Evolutionary conservation across 2,888 invertebrate species (phyloP).

Genomic region (Drosophila algonquin): DNA sequence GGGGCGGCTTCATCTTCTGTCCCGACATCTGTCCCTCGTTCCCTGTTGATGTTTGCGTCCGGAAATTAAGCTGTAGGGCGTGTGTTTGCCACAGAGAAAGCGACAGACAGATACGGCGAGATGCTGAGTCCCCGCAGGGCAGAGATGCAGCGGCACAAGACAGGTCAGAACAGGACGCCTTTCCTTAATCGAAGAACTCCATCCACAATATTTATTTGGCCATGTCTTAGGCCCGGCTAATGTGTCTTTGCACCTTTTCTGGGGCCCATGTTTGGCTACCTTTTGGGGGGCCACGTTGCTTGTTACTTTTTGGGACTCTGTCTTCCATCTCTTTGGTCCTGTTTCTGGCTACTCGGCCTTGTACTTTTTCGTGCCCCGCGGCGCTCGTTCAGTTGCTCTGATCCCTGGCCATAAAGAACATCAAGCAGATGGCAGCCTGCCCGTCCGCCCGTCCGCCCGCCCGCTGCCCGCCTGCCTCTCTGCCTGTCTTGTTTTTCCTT

Average conservation of each 20-base stretch:
- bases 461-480: too few species aligned
- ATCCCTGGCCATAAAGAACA: slow-evolving; percentile 28
- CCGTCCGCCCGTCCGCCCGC: not conserved
- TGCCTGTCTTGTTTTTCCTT: not conserved
- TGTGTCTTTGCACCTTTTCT: not conserved
- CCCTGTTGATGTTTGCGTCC: slow-evolving; percentile 73
- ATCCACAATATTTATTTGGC: slow-evolving; percentile 12
- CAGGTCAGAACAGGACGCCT: not conserved
- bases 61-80: slow-evolving; percentile 72
- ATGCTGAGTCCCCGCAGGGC: not conserved
- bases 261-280: not conserved
- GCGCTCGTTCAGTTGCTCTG: slow-evolving; percentile 23
- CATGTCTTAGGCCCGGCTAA: not conserved
- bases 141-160: not conserved
- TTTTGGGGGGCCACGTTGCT: not conserved
- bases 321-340: not conserved
- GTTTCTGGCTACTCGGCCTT: not conserved
- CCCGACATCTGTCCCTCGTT: slow-evolving; percentile 44
- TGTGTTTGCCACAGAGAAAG: slow-evolving; percentile 32
- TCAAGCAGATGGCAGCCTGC: not conserved
- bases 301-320: not conserved
- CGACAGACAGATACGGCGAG: not conserved
- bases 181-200: slow-evolving; percentile 14
- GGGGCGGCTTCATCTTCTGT: slow-evolving; percentile 50
- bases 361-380: not conserved